phyloP scores from a whole-genome alignment of 2,797 vertebrate species.

The Myotis planiceps region DNA sequence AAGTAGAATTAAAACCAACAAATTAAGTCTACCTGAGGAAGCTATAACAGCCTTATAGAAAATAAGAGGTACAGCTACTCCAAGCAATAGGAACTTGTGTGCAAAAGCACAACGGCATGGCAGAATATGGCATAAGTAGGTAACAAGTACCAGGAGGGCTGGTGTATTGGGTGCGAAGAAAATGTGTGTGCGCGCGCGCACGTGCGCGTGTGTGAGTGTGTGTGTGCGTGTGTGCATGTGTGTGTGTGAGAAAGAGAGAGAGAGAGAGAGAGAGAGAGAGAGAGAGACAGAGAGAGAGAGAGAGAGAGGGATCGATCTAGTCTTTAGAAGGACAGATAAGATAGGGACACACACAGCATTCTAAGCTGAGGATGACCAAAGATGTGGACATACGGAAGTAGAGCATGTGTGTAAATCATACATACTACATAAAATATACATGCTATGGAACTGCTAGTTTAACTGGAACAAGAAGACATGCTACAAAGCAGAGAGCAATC shows the following conservation, averaged over 20 bases:
- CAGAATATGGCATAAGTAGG: not conserved
- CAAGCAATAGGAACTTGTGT: not conserved
- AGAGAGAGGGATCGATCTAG: not conserved
- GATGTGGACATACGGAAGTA: not conserved
- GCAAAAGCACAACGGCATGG: not conserved
- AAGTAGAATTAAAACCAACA: not conserved
- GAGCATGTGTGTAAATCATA: not conserved
- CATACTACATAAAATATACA: not conserved
- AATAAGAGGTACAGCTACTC: not conserved
- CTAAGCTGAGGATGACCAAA: not conserved
- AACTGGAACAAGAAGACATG: not conserved
- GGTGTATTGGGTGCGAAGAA: not conserved
- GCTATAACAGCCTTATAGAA: not conserved
- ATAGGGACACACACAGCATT: not conserved
- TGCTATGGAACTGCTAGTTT: not conserved
- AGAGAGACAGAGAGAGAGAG: too few species aligned
- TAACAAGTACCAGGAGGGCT: not conserved
- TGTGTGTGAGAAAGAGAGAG: too few species aligned
- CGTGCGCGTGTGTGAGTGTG: not conserved
- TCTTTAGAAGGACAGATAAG: not conserved
- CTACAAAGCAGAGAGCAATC: not conserved
- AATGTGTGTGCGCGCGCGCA: not conserved
- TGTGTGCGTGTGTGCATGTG: not conserved
- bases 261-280: too few species aligned
- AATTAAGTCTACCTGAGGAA: not conserved